Evolutionary conservation across 2,113 vertebrate species (phyloP), one percentile per base, ranked within the genome.

Genomic region (cat (Felis catus)): DNA sequence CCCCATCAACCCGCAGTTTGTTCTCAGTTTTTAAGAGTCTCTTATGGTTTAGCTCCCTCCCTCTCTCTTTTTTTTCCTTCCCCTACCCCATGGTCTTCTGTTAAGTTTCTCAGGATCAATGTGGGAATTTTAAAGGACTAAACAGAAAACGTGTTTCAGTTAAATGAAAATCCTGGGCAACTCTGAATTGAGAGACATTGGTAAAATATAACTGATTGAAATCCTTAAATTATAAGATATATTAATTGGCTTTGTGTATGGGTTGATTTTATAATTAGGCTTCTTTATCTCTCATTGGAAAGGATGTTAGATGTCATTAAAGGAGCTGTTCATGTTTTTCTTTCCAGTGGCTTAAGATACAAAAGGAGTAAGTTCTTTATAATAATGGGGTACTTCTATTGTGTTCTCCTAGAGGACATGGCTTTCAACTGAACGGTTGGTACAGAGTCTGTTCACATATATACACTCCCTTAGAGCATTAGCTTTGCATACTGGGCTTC

Each of bases 261-360:
- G 33, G 58, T 2, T 95, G 78, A 63, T 71, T 73, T 94, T 93
- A 96, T 82, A 70, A 78, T 21, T 78, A 12, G 61, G 19, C 18
- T 97, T 93, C 65, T 90, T 96, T 86, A 31, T 73, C 61, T 86
- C 3, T 51, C 89, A 85, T 15, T 94, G 63, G 90, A 81, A 97
- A 97, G 63, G n/a, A 80, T 87, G 39, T 89, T 41, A 89, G 33
- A 70, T 89, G 18, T 94, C 87, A 96, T 74, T 90, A 48, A 91
- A n/a, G 66, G 91, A 91, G 65, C 7, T 73, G 81, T 86, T 41
- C 41, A 48, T 86, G 25, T 86, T 96, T 93, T 86, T 78, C 79
- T 94, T 90, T 74, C 14, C 15, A 95, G 48, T 39, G 45, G 58
- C 29, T 90, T 73, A 83, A 71, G 19, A 74, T 31, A 74, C 33